phyloP scores from a whole-genome alignment of 2,888 invertebrate genomes.

The Chalcis sispes region DNA sequence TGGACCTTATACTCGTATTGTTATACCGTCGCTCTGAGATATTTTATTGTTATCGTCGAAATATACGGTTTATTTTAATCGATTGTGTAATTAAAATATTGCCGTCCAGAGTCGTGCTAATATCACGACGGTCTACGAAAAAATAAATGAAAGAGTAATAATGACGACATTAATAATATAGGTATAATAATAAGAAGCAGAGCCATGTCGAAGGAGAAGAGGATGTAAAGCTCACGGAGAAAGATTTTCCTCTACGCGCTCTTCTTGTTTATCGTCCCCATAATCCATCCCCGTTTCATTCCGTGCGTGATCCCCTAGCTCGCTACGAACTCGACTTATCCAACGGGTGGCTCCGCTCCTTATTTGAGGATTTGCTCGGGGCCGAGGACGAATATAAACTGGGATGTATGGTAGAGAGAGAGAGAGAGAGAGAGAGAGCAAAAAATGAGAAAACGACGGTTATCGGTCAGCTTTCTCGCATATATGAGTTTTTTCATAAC shows the following conservation, averaged over 20 bases:
- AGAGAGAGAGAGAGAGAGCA: not conserved
- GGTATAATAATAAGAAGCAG: no score
- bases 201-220: no score
- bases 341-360: not conserved
- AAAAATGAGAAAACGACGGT: not conserved
- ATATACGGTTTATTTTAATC: no score
- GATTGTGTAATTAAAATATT: no score
- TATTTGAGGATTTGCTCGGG: constrained; percentile 45
- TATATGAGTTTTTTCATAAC: not conserved
- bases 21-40: not conserved
- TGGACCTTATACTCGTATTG: no score
- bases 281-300: constrained; percentile 42
- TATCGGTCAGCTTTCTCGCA: not conserved
- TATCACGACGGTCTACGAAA: no score
- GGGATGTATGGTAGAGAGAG: not conserved
- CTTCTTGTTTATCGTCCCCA: not conserved
- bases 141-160: no score
- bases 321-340: not conserved
- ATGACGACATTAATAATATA: no score
- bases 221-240: no score
- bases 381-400: constrained; percentile 6
- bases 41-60: no score
- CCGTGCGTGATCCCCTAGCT: constrained; percentile 16
- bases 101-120: no score
- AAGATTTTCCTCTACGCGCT: not conserved